These are phyloP conservation scores for Zaprionus nigranus DNA, from an alignment of 1,140 invertebrate species.

Conservation along the genomic window DNA sequence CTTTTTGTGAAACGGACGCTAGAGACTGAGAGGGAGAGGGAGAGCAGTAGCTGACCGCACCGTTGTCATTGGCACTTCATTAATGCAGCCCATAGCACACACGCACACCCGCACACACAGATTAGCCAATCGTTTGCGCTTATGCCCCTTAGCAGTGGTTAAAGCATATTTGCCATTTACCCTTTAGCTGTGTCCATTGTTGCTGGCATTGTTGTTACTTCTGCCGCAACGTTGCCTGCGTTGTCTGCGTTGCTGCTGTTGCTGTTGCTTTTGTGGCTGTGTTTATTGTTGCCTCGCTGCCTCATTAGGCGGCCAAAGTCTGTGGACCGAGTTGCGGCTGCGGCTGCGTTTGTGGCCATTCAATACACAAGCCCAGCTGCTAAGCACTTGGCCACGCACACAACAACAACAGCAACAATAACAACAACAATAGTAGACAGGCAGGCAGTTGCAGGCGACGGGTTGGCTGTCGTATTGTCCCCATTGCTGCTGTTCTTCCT, in stretches of 20 bases:
- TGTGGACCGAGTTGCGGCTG: constrained; percentile 32
- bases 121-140: constrained; percentile 48
- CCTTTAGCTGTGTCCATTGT: constrained; percentile 36
- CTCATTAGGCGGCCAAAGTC: constrained; percentile 47
- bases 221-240: constrained; percentile 15
- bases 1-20: constrained; percentile 1
- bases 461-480: not conserved
- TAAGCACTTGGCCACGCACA: constrained; percentile 26
- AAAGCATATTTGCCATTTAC: constrained; percentile 55
- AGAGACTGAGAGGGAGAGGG: not conserved
- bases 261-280: constrained; percentile 40
- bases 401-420: not conserved
- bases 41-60: constrained; percentile 16
- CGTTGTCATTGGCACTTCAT: constrained; percentile 63
- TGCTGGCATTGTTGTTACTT: constrained; percentile 10
- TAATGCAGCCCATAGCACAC: constrained; percentile 34
- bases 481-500: constrained; percentile 1
- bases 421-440: constrained; percentile 4
- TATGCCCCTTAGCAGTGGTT: constrained; percentile 38
- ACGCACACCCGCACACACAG: constrained; percentile 48
- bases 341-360: constrained; percentile 33
- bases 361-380: constrained; percentile 56
- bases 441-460: not conserved
- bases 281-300: constrained; percentile 40
- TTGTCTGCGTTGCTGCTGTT: constrained; percentile 26